phyloP scores from a whole-genome alignment of 2,113 vertebrate species.

The Hippopotamus amphibius region DNA sequence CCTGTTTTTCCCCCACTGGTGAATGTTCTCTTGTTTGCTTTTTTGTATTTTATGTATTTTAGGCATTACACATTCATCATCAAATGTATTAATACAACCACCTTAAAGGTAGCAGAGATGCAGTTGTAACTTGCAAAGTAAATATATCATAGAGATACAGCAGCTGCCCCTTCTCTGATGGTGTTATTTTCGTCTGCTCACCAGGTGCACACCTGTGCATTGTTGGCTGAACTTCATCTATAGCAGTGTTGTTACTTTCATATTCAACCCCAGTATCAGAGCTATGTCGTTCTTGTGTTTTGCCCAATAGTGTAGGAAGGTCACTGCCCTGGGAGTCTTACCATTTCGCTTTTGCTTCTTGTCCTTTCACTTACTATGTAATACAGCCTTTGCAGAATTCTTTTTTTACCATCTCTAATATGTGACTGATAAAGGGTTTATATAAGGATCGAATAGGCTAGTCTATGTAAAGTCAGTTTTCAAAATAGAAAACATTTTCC shows the following conservation, averaged over 20 bases:
- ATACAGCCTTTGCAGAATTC: not conserved
- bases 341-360: not conserved
- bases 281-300: not conserved
- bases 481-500: not conserved
- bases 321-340: not conserved
- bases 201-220: not conserved
- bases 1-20: not conserved
- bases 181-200: slow-evolving; percentile 46
- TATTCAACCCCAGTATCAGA: not conserved
- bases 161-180: not conserved
- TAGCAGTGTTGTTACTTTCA: not conserved
- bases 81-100: slow-evolving; percentile 51
- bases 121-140: not conserved
- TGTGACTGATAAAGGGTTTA: not conserved
- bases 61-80: not conserved
- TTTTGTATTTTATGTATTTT: not conserved
- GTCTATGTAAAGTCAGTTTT: not conserved
- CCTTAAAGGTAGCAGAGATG: slow-evolving; percentile 47
- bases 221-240: slow-evolving; percentile 35
- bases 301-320: not conserved
- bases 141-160: slow-evolving; percentile 24
- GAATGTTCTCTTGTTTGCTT: not conserved
- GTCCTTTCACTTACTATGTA: not conserved
- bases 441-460: not conserved
- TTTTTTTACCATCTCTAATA: not conserved